A percentile compares a stretch with the other conserved stretches of the same genome.
Evolutionary conservation across 2,797 vertebrate species (phyloP).

Genomic region (Manis crassicaudata): DNA sequence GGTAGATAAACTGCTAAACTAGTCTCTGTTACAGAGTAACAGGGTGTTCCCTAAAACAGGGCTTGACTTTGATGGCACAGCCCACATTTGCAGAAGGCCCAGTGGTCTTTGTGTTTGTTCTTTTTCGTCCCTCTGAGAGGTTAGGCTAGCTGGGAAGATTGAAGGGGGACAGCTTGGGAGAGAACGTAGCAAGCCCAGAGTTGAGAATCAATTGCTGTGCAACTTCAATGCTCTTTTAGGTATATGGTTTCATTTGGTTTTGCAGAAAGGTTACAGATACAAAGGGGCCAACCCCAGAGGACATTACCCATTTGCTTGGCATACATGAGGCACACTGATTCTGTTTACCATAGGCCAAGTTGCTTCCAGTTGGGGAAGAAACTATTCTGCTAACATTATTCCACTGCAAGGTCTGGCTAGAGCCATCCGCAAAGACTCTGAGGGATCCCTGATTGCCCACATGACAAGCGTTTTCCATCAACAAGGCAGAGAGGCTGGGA

Average conservation of each 20-base stretch:
- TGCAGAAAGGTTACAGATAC: neutral
- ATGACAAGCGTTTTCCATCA: conserved; percentile 52
- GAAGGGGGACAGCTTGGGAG: neutral
- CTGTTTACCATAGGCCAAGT: neutral
- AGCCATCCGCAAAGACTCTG: neutral
- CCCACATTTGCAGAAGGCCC: neutral
- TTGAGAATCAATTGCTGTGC: neutral
- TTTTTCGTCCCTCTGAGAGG: neutral
- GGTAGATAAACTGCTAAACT: neutral
- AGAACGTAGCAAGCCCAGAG: neutral
- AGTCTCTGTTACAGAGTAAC: neutral
- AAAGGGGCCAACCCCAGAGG: neutral
- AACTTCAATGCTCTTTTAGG: neutral
- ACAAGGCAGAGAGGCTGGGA: neutral
- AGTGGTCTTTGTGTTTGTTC: neutral
- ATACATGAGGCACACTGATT: neutral
- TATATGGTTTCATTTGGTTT: conserved; percentile 7
- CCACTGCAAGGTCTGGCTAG: neutral
- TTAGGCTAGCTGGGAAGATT: neutral
- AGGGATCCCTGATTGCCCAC: neutral
- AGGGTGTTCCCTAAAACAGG: neutral
- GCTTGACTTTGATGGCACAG: neutral
- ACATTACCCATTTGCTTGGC: neutral
- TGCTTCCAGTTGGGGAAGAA: neutral
- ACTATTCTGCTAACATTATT: neutral